Conservation (phyloP, 2,113 vertebrate genomes). For the Nyctibius bracteatus region DNA sequence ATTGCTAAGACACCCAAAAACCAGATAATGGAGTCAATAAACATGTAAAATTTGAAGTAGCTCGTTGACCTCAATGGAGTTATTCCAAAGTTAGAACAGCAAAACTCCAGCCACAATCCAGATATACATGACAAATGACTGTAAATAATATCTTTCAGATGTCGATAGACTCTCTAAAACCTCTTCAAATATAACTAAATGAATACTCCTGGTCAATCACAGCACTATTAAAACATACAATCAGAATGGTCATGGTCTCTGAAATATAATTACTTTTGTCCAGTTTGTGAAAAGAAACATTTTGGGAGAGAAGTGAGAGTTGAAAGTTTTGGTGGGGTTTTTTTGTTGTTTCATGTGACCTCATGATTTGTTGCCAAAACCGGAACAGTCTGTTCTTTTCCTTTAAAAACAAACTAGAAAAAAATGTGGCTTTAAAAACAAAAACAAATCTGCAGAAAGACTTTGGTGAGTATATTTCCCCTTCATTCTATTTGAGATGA, state of each 20-base stretch:
- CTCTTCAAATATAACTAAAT: neutral
- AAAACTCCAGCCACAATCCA: neutral
- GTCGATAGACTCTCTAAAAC: neutral
- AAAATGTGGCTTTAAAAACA: neutral
- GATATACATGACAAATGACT: neutral
- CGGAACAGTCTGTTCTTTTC: neutral
- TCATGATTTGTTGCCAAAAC: conserved; percentile 27
- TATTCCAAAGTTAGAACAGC: neutral
- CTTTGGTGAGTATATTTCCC: neutral
- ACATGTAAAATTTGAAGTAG: neutral
- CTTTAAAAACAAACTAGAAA: conserved; percentile 17
- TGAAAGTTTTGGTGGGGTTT: neutral
- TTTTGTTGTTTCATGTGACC: conserved; percentile 30
- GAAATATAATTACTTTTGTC: neutral
- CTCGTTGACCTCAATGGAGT: neutral
- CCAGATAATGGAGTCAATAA: neutral
- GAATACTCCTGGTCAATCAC: neutral
- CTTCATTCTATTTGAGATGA: neutral
- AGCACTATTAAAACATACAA: neutral
- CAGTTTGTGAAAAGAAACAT: neutral
- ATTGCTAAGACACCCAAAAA: neutral
- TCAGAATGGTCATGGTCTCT: neutral
- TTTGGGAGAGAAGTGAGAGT: neutral
- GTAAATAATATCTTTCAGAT: neutral
- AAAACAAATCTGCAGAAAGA: neutral